Base-by-base conservation (phyloP, 2,113 vertebrate genomes). In the Misgurnus anguillicaudatus region DNA sequence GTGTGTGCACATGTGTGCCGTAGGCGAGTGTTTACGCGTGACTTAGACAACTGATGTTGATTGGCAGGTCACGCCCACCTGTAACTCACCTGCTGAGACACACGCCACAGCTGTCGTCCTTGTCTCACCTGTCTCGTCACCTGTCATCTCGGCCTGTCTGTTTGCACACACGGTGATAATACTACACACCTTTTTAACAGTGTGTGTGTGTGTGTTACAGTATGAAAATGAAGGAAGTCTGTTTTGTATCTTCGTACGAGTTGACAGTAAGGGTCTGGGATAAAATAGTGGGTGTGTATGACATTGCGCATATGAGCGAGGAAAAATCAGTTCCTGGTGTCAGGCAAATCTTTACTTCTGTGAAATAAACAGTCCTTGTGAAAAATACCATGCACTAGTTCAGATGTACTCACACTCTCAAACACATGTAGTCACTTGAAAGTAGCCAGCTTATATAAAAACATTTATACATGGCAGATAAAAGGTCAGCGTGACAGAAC, bases 41-140 rank as follows among this genome's bases (percentile, higher is more conserved):
- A 16, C 24, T 62, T 51, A 53, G 48, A 31, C 38, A 60, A 67
- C 55, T 75, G 74, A 82, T 82, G 73, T 80, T 70, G 77, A 83
- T 36, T 80, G 78, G 71, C 67, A 77, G 78, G 68, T 66, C 73
- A 80, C 74, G 24, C 78, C 68, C 58, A 53, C 69, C 55, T 21
- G 79, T 78, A 51, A 39, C 45, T 75, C 75, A 75, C 75, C 64
- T 67, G 67, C 69, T 19, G 10, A 58, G 83, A 78, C 79, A 64
- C 75, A 72, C 79, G 83, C 68, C 58, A 70, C 45, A 57, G 58
- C 78, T 73, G 68, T 72, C 78, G 36, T 76, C 61, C 74, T 64
- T 31, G n/a, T 76, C 74, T 65, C 60, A 73, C 68, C 77, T 72
- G 67, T 72, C 68, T 64, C 58, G 24, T 79, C 78, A 73, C 68